Evolutionary conservation across 2,888 invertebrate genomes (phyloP).

Genomic region (Luffia ferchaultella): DNA sequence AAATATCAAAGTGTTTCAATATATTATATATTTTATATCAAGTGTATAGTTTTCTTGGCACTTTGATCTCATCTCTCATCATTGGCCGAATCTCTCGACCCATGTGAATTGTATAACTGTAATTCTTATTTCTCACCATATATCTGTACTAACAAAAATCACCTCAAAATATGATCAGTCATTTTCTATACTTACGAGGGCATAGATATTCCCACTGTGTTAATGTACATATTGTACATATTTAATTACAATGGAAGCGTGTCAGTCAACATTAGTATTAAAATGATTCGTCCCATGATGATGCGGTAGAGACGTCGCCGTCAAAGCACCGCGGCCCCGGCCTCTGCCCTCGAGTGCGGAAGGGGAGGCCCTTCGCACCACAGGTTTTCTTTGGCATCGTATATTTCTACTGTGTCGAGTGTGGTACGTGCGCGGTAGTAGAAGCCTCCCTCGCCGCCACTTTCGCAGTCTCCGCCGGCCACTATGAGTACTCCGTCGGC

Average conservation of each 20-base stretch:
- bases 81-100: no score
- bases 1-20: no score
- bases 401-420: constrained; percentile 81
- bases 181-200: no score
- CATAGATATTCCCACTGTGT: no score
- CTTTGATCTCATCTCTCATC: no score
- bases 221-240: no score
- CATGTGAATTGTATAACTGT: no score
- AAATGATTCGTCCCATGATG: background rate
- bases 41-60: no score
- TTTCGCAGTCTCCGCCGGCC: constrained; percentile 86
- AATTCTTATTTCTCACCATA: no score
- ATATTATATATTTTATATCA: no score
- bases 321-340: constrained; percentile 84
- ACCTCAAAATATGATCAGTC: no score
- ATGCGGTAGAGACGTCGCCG: constrained; percentile 17
- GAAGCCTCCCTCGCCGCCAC: constrained; percentile 71
- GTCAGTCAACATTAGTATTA: background rate
- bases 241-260: background rate
- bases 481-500: constrained; percentile 84
- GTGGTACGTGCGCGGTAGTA: constrained; percentile 89
- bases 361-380: constrained; percentile 85
- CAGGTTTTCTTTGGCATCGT: constrained; percentile 66
- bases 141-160: no score
- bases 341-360: constrained; percentile 86